A percentile compares a stretch with the other conserved stretches of the same genome.
Evolutionary conservation across 2,113 vertebrate species (phyloP).

Genomic region (Lonchura striata): DNA sequence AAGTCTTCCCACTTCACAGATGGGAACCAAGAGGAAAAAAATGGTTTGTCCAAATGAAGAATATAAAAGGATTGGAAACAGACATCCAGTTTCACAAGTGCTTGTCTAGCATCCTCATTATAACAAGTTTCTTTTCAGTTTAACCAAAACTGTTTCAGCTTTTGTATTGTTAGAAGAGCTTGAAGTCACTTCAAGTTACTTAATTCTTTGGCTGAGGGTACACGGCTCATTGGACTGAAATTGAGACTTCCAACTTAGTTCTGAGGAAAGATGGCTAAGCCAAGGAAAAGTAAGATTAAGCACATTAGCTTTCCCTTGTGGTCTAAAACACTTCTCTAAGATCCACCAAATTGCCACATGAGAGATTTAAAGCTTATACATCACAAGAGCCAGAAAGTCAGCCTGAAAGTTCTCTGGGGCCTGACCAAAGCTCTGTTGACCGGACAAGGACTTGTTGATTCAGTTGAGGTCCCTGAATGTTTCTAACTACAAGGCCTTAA

Average conservation of each 20-base stretch:
- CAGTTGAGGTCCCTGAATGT: neutral
- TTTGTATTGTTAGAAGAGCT: neutral
- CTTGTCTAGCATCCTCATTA: constrained; percentile 1
- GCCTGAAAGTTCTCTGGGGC: neutral
- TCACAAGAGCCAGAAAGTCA: neutral
- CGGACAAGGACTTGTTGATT: neutral
- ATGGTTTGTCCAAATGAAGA: neutral
- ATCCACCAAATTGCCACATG: neutral
- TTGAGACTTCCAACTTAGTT: neutral
- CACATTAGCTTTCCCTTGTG: neutral
- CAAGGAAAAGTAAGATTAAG: neutral
- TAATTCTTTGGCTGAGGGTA: neutral
- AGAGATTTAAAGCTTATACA: neutral
- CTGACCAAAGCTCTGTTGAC: neutral
- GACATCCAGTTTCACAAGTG: constrained; percentile 4
- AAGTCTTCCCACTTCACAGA: constrained; percentile 60
- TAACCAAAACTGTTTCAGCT: constrained; percentile 6
- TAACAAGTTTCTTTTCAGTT: neutral
- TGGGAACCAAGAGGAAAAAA: neutral
- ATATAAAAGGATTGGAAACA: constrained; percentile 11
- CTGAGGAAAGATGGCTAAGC: neutral
- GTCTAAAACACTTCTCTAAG: neutral
- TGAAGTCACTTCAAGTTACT: neutral
- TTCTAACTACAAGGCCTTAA: neutral
- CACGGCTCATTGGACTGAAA: neutral